phyloP scores from a whole-genome alignment of 2,888 invertebrate genomes.

The Diaprepes abbreviatus region DNA sequence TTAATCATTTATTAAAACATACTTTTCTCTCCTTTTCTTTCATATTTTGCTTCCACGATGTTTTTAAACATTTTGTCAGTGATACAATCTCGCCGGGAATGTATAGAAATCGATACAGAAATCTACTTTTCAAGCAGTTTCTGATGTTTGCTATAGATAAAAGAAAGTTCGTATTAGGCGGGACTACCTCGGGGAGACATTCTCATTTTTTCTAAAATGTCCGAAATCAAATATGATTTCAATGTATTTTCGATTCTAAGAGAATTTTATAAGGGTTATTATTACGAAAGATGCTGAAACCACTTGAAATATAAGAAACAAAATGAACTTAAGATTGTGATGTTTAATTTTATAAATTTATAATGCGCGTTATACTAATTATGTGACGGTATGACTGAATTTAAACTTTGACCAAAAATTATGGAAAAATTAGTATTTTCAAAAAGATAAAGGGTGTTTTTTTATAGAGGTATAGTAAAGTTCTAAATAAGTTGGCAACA shows the following conservation, averaged over 20 bases:
- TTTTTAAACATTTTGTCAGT: neutral
- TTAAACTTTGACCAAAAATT: no score
- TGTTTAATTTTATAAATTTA: no score
- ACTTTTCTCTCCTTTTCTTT: neutral
- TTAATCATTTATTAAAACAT: no score
- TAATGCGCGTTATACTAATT: no score
- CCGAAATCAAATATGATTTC: conserved; percentile 9
- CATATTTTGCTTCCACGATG: neutral
- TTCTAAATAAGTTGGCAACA: no score
- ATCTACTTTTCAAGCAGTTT: conserved; percentile 19
- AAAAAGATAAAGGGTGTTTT: no score
- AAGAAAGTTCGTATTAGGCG: conserved; percentile 13
- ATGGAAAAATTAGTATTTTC: no score
- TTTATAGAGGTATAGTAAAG: no score
- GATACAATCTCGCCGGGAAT: conserved; percentile 2
- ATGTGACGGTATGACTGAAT: no score
- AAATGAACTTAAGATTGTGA: no score
- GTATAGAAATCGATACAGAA: conserved; percentile 12
- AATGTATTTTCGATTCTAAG: neutral
- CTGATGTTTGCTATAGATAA: conserved; percentile 18
- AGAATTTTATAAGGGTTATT: neutral
- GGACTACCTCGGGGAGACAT: neutral
- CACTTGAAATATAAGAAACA: no score
- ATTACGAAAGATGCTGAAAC: no score
- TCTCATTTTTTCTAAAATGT: conserved; percentile 9